These are phyloP conservation scores for Lithosia quadra DNA, from an alignment of 2,888 invertebrate species.

Conservation along the genomic window DNA sequence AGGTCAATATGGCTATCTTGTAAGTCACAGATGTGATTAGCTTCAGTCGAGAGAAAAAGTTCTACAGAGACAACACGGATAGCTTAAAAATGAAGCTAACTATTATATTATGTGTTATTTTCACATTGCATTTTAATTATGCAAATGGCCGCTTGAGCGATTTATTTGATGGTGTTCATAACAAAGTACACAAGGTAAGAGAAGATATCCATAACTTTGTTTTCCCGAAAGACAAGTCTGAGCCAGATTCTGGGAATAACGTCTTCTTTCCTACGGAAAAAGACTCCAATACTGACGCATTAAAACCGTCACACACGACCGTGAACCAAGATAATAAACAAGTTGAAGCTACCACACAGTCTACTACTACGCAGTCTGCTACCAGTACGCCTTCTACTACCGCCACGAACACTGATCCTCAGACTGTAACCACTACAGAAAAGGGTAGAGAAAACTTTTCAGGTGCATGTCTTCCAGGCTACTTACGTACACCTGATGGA, in stretches of 20 bases:
- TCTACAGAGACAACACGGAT: conserved; percentile 40
- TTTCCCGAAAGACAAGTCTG: conserved; percentile 10
- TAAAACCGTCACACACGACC: background rate
- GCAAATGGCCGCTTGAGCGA: conserved; percentile 56
- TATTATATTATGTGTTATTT: conserved; percentile 54
- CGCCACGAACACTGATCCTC: conserved; percentile 15
- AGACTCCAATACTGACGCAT: background rate
- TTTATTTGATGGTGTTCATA: conserved; percentile 58
- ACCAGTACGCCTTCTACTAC: conserved; percentile 1
- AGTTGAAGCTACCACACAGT: conserved; percentile 3
- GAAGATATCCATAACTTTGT: conserved; percentile 50
- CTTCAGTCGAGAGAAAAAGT: conserved; percentile 55
- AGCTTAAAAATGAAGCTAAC: conserved; percentile 59
- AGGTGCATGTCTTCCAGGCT: conserved; percentile 69
- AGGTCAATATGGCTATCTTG: conserved; percentile 63
- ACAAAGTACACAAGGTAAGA: conserved; percentile 51
- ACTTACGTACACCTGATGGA: conserved; percentile 69
- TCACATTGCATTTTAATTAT: conserved; percentile 46
- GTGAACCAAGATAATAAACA: background rate
- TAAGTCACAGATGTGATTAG: conserved; percentile 31
- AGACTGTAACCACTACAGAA: conserved; percentile 47
- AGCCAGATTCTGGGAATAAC: background rate
- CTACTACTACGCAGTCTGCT: conserved; percentile 14
- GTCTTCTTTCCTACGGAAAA: background rate
- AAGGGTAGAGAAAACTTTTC: conserved; percentile 70